Evolutionary conservation across 2,797 vertebrate species (phyloP), one percentile per base, ranked within the genome.

Genomic region (Odontamblyopus lacepedii): DNA sequence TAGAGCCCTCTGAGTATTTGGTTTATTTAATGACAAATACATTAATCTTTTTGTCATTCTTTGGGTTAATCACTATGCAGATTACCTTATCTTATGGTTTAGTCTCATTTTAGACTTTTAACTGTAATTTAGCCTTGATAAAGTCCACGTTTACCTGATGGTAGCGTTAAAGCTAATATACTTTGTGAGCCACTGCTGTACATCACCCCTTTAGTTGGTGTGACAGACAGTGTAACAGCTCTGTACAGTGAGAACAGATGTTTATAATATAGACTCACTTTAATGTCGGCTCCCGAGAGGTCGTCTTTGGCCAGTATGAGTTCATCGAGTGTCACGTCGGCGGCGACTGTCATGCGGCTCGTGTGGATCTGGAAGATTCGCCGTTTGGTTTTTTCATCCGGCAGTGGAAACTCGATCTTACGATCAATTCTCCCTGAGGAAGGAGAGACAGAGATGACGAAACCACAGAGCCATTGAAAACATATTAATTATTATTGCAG

Each of bases 311-410:
- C 97, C 94, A 99, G 93, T 59, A 99, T 99, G 77, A 99, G 85
- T 77, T 99, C 97, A 23, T 99, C 98, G 11, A 99, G 91, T 29
- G 96, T 97, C 65, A 99, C 96, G 0, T 98, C 97, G 16, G 94
- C 95, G 0, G 98, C 95, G 69, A 99, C 65, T 0, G 97, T 99
- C 97, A 99, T 99, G 76, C 98, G 95, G 81, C 96, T 99, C 0
- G 98, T 99, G 90, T 99, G 98, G 84, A 99, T 99, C 90, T 97
- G 95, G 79, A 99, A 99, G 88, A 99, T 99, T 69, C 97, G 94
- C 66, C 96, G 94, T 86, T 99, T 99, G 0, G 98, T 99, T 83
- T 99, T 99, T 63, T 99, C 97, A 7, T 99, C 98, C 0, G 97
- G 97, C 27, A 99, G 89, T 0, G 97, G 97, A 71, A 99, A 99